These are phyloP conservation scores for Drosophila tripunctata DNA, from an alignment of 2,888 invertebrate species.

Conservation along the genomic window DNA sequence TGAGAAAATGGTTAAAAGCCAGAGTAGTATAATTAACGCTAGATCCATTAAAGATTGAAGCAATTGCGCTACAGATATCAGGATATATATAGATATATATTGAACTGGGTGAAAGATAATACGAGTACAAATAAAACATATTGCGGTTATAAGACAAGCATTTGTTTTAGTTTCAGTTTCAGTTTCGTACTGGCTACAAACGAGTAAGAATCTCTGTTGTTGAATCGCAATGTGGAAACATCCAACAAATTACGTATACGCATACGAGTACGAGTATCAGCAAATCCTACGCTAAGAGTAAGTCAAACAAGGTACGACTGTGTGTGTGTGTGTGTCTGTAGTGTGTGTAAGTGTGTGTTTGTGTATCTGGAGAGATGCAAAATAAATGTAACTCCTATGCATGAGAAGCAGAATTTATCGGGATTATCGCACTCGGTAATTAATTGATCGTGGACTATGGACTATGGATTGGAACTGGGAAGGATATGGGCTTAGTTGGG, in stretches of 20 bases:
- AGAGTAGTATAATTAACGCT: conserved; percentile 43
- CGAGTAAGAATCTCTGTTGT: conserved; percentile 12
- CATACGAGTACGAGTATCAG: conserved; percentile 36
- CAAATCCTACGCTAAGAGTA: conserved; percentile 43
- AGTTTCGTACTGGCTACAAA: conserved; percentile 25
- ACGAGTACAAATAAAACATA: conserved; percentile 57
- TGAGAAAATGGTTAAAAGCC: conserved; percentile 67
- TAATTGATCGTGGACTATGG: background rate
- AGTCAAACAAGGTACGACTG: conserved; percentile 35
- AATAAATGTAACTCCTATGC: conserved; percentile 58
- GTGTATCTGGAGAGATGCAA: conserved; percentile 41
- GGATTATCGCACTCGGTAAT: conserved; percentile 45
- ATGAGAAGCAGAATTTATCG: conserved; percentile 50
- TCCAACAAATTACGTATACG: conserved; percentile 33
- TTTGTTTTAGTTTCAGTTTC: conserved; percentile 11
- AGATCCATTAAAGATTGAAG: conserved; percentile 54
- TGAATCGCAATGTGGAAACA: conserved; percentile 39
- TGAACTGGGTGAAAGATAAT: conserved; percentile 46
- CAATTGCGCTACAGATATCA: conserved; percentile 56
- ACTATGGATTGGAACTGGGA: background rate
- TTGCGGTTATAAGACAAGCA: conserved; percentile 58
- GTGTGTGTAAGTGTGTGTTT: conserved; percentile 10
- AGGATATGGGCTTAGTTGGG: conserved; percentile 6
- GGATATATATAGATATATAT: conserved; percentile 38
- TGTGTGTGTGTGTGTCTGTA: conserved; percentile 14